Evolutionary conservation across 1,140 invertebrate genomes (phyloP).

Genomic region (Penaeus chinensis): DNA sequence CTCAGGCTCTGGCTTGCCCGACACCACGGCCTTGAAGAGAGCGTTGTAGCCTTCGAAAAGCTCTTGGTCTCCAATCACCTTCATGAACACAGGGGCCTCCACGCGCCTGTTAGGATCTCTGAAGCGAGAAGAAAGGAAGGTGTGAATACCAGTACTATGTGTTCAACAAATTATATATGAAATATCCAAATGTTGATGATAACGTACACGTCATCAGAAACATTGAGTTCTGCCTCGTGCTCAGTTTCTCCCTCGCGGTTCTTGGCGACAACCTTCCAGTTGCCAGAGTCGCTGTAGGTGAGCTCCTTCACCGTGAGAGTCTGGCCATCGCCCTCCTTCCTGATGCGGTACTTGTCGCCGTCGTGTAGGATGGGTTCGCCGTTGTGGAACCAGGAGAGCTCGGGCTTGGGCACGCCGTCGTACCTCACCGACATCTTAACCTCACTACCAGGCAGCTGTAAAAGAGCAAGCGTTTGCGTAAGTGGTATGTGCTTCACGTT

Average conservation of each 20-base stretch:
- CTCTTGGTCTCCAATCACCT: constrained; percentile 89
- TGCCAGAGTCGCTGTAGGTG: constrained; percentile 76
- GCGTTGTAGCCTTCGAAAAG: constrained; percentile 88
- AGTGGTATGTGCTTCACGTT: neutral
- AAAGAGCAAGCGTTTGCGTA: neutral
- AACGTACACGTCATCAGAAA: constrained; percentile 86
- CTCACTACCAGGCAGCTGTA: constrained; percentile 78
- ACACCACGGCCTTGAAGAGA: constrained; percentile 90
- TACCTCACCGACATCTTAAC: constrained; percentile 86
- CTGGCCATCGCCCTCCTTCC: constrained; percentile 82
- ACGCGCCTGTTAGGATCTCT: constrained; percentile 80
- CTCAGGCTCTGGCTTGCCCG: constrained; percentile 86
- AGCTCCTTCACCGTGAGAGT: constrained; percentile 81
- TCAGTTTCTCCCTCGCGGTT: constrained; percentile 84
- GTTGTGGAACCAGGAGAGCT: constrained; percentile 87
- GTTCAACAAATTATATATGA: too few relatives aligned
- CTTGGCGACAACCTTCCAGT: constrained; percentile 81
- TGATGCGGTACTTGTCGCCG: constrained; percentile 81
- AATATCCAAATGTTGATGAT: too few relatives aligned
- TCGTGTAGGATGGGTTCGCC: constrained; percentile 75
- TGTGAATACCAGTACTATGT: too few relatives aligned
- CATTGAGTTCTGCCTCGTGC: constrained; percentile 79
- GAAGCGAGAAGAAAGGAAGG: constrained; percentile 39
- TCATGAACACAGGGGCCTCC: constrained; percentile 88
- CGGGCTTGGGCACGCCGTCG: constrained; percentile 86